Evolutionary conservation across 92 coral and sea anemone genomes (phyloP).

Genomic region (Muricea muricata): DNA sequence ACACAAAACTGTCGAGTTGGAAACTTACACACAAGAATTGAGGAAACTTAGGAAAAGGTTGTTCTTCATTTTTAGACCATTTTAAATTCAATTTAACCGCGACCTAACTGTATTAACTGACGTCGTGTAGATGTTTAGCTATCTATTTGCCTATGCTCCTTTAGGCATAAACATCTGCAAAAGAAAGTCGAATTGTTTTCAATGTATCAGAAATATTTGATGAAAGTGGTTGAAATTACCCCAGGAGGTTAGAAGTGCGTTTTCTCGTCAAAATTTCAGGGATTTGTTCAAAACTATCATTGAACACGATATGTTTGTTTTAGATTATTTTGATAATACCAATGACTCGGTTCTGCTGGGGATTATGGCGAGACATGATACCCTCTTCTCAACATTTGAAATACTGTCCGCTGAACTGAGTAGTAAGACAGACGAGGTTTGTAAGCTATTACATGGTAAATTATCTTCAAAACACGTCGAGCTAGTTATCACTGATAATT

Average conservation of each 20-base stretch:
- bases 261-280: too few relatives aligned
- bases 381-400: conserved; percentile 87
- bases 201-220: conserved; percentile 80
- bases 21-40: conserved; percentile 68
- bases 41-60: conserved; percentile 66
- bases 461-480: too few relatives aligned
- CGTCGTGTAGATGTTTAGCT: not conserved
- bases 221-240: conserved; percentile 81
- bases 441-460: not conserved
- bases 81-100: too few relatives aligned
- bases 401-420: conserved; percentile 76
- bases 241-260: conserved; percentile 84
- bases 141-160: not conserved
- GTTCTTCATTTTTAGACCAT: conserved; percentile 21
- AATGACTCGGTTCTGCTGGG: conserved; percentile 95
- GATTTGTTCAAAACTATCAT: too few relatives aligned
- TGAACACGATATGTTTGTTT: not conserved
- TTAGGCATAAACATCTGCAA: conserved; percentile 74
- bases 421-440: conserved; percentile 91
- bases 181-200: conserved; percentile 76
- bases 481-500: too few relatives aligned
- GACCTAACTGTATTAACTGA: not conserved
- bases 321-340: conserved; percentile 87
- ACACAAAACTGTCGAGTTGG: conserved; percentile 75
- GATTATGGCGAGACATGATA: conserved; percentile 92